Evolutionary conservation across 2,113 vertebrate species (phyloP).

Genomic region (Dinomys branickii): DNA sequence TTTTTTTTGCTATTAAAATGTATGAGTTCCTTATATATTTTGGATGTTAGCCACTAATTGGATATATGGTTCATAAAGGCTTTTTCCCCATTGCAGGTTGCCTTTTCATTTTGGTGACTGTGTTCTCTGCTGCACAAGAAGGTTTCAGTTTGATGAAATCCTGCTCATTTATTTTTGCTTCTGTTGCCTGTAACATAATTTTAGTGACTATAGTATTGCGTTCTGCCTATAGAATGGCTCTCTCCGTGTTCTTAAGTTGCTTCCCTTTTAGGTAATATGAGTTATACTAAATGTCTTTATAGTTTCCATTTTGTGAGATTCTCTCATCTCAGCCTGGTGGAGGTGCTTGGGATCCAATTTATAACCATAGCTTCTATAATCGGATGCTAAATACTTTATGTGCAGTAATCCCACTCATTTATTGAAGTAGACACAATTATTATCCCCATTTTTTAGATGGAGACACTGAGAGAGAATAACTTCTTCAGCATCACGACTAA

Average conservation of each 20-base stretch:
- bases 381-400: not conserved
- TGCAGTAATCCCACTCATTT: not conserved
- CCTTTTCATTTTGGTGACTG: not conserved
- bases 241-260: not conserved
- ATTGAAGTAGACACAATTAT: not conserved
- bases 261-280: constrained; percentile 4
- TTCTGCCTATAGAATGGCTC: not conserved
- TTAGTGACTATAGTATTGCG: not conserved
- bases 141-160: not conserved
- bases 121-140: not conserved
- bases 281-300: constrained; percentile 6
- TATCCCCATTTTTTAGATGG: constrained; percentile 33
- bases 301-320: constrained; percentile 2
- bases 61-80: not conserved
- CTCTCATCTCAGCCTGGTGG: not conserved
- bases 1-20: not conserved
- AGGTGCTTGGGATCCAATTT: not conserved
- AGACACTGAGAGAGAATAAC: not conserved
- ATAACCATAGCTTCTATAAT: not conserved
- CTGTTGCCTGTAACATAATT: not conserved
- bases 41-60: not conserved
- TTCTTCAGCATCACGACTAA: not conserved
- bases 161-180: not conserved
- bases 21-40: not conserved
- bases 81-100: not conserved